Base-by-base conservation (phyloP, 2,113 vertebrate species). In the Passer montanus region DNA sequence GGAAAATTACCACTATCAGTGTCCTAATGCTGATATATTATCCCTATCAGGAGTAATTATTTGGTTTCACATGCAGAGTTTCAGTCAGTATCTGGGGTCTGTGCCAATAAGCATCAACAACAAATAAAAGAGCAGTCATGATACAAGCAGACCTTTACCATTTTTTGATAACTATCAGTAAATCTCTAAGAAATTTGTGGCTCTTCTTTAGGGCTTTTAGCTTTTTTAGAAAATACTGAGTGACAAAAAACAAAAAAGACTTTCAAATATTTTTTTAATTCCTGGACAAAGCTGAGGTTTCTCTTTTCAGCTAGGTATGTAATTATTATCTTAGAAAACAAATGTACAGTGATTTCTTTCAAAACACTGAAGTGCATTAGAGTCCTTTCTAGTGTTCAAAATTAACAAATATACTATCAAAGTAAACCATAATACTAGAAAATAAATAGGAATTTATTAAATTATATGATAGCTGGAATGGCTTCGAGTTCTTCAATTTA, bases 1-100 rank as follows among this genome's bases (percentile, higher is more conserved):
- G 41, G 88, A 86, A 89, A 95, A 96, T 95, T 93, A 87, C 87
- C 62, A 79, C 79, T 95, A 90, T 95, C 97, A 66, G 82, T 89
- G 60, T 90, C 87, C 72, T 78, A 86, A 84, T 52, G 35, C 78
- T 93, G 93, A 95, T 95, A 90, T 63, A 96, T 84, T 96, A 91
- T 64, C 75, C 74, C 85, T 94, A 92, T 94, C 92, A 94, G 90
- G 53, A 94, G 47, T 76, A 90, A 96, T 95, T 94, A 95, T 75
- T 96, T 87, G 76, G 85, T 92, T 95, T 97, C 83, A 92, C 66
- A 84, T 76, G 73, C 49, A 88, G 49, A 56, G 37, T 88, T 94
- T 94, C 89, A 92, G 76, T 43, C 72, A 93, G 79, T 62, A 67
- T 92, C 91, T 94, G 87, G 93, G 87, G 95, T 62, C 84, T 75